These are phyloP conservation scores for Python bivittatus DNA, from an alignment of 2,113 vertebrate species.

Conservation along the genomic window DNA sequence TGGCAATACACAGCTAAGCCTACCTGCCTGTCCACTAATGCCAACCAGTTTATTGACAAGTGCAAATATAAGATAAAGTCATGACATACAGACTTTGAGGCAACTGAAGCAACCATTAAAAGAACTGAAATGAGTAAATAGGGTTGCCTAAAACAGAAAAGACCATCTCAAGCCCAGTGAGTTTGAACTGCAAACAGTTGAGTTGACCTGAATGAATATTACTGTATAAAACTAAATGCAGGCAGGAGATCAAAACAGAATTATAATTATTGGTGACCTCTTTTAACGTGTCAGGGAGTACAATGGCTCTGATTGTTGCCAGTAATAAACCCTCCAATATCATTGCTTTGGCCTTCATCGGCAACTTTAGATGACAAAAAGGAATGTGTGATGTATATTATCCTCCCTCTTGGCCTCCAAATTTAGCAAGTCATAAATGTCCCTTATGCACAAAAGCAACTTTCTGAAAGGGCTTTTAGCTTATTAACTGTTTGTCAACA, in stretches of 20 bases:
- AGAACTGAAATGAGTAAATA: background rate
- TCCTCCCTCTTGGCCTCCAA: conserved; percentile 46
- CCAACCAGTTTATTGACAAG: background rate
- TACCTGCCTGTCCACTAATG: too few species aligned
- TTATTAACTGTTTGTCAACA: conserved; percentile 40
- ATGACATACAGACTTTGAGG: background rate
- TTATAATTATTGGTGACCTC: background rate
- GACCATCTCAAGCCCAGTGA: background rate
- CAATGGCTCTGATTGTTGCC: background rate
- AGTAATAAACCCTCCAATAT: background rate
- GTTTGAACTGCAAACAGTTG: background rate
- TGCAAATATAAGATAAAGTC: conserved; percentile 10
- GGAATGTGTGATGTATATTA: conserved; percentile 19
- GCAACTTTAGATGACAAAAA: background rate
- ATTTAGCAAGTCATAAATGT: conserved; percentile 11
- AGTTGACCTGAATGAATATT: background rate
- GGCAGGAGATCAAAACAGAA: background rate
- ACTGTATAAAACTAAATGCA: conserved; percentile 7
- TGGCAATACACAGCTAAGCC: background rate
- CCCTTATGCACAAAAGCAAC: background rate
- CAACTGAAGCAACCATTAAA: background rate
- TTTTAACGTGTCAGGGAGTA: conserved; percentile 10
- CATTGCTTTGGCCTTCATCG: background rate
- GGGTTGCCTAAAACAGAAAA: conserved; percentile 16
- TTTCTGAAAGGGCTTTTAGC: conserved; percentile 42